phyloP scores from a whole-genome alignment of 2,888 invertebrate species.

The Cerceris ruficornis region DNA sequence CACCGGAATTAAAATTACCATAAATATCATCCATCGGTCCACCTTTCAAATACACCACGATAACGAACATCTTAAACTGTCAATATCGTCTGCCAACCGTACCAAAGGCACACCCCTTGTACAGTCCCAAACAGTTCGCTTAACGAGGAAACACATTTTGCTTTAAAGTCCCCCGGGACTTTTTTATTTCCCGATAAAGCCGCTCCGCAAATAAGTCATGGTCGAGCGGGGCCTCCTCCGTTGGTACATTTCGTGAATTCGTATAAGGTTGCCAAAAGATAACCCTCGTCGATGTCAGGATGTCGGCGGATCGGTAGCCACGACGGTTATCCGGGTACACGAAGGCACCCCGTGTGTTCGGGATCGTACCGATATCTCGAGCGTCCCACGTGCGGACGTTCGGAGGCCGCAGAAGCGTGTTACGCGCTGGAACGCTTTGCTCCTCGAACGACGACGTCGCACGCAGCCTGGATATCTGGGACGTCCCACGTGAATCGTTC shows the following conservation, averaged over 20 bases:
- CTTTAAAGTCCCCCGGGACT: neutral
- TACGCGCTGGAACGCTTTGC: slow-evolving; percentile 53
- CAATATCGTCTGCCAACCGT: too few relatives aligned
- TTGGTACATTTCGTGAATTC: slow-evolving; percentile 19
- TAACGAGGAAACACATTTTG: too few relatives aligned
- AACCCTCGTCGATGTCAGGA: slow-evolving; percentile 38
- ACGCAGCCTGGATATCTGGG: slow-evolving; percentile 44
- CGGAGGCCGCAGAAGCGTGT: slow-evolving; percentile 67
- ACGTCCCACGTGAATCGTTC: slow-evolving; percentile 61
- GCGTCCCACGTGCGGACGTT: slow-evolving; percentile 72
- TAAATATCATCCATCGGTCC: too few relatives aligned
- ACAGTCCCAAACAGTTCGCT: too few relatives aligned
- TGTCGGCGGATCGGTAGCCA: slow-evolving; percentile 58
- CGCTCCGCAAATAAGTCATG: neutral
- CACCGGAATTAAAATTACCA: too few relatives aligned
- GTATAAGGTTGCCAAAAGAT: slow-evolving; percentile 45
- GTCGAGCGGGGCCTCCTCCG: slow-evolving; percentile 20
- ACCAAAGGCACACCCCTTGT: too few relatives aligned
- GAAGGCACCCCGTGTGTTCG: slow-evolving; percentile 56
- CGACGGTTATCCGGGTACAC: slow-evolving; percentile 53
- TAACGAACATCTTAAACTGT: too few relatives aligned
- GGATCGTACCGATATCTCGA: slow-evolving; percentile 65
- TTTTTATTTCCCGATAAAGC: slow-evolving; percentile 7
- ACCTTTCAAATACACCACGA: too few relatives aligned
- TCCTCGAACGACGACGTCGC: slow-evolving; percentile 21